Evolutionary conservation across 2,113 vertebrate species (phyloP).

Genomic region (Anthoscopus minutus): DNA sequence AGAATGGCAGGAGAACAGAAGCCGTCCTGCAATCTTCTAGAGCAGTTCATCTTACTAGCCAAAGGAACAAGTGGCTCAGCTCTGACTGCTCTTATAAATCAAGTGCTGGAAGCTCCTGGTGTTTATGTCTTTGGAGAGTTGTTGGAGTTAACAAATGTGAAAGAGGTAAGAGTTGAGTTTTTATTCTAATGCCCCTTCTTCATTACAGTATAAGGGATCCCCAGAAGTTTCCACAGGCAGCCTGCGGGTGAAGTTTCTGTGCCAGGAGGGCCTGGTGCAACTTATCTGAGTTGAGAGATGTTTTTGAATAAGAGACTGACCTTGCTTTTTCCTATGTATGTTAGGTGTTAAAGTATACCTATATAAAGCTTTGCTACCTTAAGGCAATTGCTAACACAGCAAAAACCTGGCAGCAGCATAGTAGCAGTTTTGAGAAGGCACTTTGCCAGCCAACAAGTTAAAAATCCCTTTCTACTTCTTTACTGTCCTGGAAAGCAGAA

Average conservation of each 20-base stretch:
- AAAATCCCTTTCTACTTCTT: neutral
- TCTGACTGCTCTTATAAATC: constrained; percentile 79
- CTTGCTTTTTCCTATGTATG: neutral
- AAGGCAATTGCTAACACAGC: neutral
- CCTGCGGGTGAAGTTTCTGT: neutral
- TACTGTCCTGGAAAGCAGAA: neutral
- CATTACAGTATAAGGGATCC: neutral
- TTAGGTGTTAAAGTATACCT: neutral
- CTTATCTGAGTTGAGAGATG: neutral
- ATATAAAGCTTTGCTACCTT: neutral
- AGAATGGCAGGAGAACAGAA: constrained; percentile 86
- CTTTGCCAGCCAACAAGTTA: neutral
- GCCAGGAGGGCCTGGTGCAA: neutral
- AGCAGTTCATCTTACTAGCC: constrained; percentile 83
- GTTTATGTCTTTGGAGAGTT: constrained; percentile 83
- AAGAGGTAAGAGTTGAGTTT: constrained; percentile 73
- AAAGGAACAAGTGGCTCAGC: constrained; percentile 78
- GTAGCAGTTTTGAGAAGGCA: neutral
- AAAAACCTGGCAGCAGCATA: neutral
- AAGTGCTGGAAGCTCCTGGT: constrained; percentile 82
- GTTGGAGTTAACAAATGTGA: constrained; percentile 77
- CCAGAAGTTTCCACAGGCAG: neutral
- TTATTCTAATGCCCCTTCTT: neutral
- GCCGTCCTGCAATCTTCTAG: constrained; percentile 73
- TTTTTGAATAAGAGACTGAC: neutral